Conservation (phyloP, 2,888 invertebrate species). For the Margaritifera margaritifera region DNA sequence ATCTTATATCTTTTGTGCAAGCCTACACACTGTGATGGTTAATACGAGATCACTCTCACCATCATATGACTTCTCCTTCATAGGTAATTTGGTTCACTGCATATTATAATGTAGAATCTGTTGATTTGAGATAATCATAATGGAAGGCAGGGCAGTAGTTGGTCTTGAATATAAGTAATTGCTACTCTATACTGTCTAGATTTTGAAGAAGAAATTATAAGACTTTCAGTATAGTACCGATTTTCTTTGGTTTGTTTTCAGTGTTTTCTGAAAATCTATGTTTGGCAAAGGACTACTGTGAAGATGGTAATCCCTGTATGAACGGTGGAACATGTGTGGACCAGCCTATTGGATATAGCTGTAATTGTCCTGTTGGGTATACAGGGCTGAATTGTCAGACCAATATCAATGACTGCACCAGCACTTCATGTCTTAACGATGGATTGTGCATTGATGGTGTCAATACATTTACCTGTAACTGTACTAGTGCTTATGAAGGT, state of each 20-base stretch:
- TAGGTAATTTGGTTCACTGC: too few relatives aligned
- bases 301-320: constrained; percentile 37
- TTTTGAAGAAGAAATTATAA: background rate
- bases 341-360: constrained; percentile 27
- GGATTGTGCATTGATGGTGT: constrained; percentile 74
- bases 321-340: constrained; percentile 33
- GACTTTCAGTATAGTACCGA: background rate
- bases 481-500: constrained; percentile 82
- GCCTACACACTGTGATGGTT: too few relatives aligned
- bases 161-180: background rate
- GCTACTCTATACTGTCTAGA: too few relatives aligned
- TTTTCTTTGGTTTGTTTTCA: constrained; percentile 23
- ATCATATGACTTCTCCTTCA: too few relatives aligned
- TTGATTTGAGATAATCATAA: too few relatives aligned
- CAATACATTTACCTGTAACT: constrained; percentile 88
- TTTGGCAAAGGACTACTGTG: constrained; percentile 26
- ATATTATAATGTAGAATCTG: too few relatives aligned
- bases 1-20: too few relatives aligned
- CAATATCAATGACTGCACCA: constrained; percentile 74
- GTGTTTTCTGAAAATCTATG: constrained; percentile 39
- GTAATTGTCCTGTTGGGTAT: constrained; percentile 47
- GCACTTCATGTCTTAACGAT: constrained; percentile 23
- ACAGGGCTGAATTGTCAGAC: constrained; percentile 52
- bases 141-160: too few relatives aligned
- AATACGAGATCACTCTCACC: too few relatives aligned